phyloP scores from a whole-genome alignment of 1,140 invertebrate species.

The Nasonia longicornis region DNA sequence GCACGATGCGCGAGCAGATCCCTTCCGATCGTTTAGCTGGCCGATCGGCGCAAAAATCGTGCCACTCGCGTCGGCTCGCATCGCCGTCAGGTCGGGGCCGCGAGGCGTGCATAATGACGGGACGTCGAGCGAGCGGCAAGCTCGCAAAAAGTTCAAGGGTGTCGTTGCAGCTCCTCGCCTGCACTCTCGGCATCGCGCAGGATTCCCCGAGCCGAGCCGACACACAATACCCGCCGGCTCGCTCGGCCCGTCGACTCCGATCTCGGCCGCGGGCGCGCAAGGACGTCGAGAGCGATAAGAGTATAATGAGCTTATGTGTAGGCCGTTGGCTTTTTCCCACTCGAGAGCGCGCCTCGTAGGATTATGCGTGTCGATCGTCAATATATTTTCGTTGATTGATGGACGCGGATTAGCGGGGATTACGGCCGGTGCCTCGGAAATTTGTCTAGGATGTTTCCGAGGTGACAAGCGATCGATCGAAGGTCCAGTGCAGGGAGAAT shows the following conservation, averaged over 20 bases:
- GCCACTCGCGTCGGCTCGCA: background rate
- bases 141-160: conserved; percentile 30
- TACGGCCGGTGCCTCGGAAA: background rate
- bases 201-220: conserved; percentile 57
- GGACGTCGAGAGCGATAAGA: conserved; percentile 41
- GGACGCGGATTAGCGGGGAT: background rate
- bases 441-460: background rate
- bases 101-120: conserved; percentile 6
- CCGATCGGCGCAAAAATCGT: conserved; percentile 1
- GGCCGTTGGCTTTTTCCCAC: background rate
- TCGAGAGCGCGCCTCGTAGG: background rate
- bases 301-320: background rate
- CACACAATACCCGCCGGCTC: conserved; percentile 60
- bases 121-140: background rate
- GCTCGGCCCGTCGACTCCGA: conserved; percentile 63
- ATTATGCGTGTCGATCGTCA: conserved; percentile 26
- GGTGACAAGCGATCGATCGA: too few relatives aligned
- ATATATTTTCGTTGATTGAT: background rate
- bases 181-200: conserved; percentile 37
- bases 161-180: background rate
- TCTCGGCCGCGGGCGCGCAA: conserved; percentile 52
- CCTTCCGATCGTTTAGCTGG: background rate
- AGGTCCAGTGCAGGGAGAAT: too few relatives aligned
- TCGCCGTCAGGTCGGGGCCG: background rate
- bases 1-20: background rate